Evolutionary conservation across 2,113 vertebrate genomes (phyloP), one percentile per base, ranked within the genome.

Genomic region (Lota lota): DNA sequence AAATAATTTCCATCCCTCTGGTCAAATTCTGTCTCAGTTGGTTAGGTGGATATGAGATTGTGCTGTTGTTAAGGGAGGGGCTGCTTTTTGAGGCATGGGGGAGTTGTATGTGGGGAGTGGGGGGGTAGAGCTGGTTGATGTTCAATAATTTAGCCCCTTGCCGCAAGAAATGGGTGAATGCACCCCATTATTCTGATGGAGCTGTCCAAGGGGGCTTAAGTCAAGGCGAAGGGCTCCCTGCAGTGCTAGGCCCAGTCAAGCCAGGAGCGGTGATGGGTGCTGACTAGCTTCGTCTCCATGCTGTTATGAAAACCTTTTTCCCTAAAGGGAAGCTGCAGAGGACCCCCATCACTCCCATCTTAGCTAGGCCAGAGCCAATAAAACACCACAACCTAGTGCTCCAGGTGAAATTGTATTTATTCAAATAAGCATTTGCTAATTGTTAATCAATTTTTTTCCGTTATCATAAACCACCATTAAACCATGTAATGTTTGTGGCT

Each of bases 291-390:
- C 69, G 67, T 61, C 50, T 60, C 54, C 74, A 68, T 10, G 47
- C 68, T 12, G n/a, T 76, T 81, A 82, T 69, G 53, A 82, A 83
- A 78, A 88, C 89, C 85, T 86, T 86, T 73, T 57, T n/a, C 19
- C 28, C 40, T 20, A 60, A 54, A 54, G 0, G 64, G 65, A 67
- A 71, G 40, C 15, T 71, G 40, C 47, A 18, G 24, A 64, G 7
- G 53, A 64, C 47, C 60, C 56, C 36, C 59, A 50, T 16, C 64
- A 63, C 59, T 21, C 21, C 21, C 59, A 6, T 33, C 28, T 33
- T 4, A 21, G 22, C 59, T 4, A 51, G n/a, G 76, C 65, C 69
- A 69, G 69, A 83, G 58, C 69, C 68, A 80, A 56, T 60, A 47
- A 66, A 57, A 64, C 40, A 58, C 61, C 64, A 69, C 62, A 64